Conservation (phyloP, 2,888 invertebrate species). For the Hermodice carunculata region DNA sequence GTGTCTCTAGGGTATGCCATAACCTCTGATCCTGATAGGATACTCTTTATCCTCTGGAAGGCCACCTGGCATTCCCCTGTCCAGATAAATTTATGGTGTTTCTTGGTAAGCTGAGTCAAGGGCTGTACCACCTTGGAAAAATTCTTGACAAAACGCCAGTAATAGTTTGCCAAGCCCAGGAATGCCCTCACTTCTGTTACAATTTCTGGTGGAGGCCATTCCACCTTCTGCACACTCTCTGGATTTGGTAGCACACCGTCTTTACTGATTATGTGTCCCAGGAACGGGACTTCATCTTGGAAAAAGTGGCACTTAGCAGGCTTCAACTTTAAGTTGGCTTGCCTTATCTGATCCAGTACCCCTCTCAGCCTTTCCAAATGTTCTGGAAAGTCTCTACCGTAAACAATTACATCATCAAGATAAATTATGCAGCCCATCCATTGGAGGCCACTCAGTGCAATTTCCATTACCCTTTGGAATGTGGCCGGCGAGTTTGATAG, state of each 20-base stretch:
- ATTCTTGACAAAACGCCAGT: constrained; percentile 35
- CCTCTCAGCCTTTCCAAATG: constrained; percentile 23
- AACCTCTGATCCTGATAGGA: constrained; percentile 22
- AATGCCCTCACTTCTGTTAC: constrained; percentile 35
- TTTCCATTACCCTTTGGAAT: constrained; percentile 5
- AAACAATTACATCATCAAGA: constrained; percentile 40
- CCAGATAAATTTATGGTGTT: constrained; percentile 14
- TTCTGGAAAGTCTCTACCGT: constrained; percentile 16
- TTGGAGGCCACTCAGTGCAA: not conserved
- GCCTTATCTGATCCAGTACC: constrained; percentile 25
- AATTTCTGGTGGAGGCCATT: constrained; percentile 31
- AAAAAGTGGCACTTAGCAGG: constrained; percentile 34
- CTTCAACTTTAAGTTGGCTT: constrained; percentile 18
- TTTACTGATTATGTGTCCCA: constrained; percentile 10
- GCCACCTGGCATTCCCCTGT: constrained; percentile 10
- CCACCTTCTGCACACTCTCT: constrained; percentile 20
- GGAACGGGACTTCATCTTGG: not conserved
- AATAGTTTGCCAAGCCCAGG: constrained; percentile 41
- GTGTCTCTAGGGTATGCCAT: constrained; percentile 8
- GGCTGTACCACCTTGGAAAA: constrained; percentile 33
- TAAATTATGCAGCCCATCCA: constrained; percentile 11
- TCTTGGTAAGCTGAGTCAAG: constrained; percentile 71
- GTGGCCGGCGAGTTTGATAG: too few relatives aligned
- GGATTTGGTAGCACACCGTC: not conserved
- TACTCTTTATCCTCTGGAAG: constrained; percentile 15